Percentiles rank a stretch among this genome's conserved stretches.
These are phyloP conservation scores for Labeo rohita DNA, from an alignment of 2,113 vertebrate species.

Conservation along the genomic window DNA sequence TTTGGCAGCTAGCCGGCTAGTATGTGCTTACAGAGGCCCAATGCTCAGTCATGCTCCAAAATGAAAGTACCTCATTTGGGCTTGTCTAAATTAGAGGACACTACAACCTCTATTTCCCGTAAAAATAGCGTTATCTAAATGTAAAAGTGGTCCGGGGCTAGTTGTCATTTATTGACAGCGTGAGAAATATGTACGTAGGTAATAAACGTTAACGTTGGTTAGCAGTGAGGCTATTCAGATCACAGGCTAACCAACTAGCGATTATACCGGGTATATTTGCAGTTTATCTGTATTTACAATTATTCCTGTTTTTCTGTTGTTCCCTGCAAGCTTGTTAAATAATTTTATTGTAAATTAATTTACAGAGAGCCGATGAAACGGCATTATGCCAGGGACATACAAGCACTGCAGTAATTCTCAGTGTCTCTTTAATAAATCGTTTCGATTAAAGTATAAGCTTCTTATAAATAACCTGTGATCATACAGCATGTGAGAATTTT, in stretches of 20 bases:
- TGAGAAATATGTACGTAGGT: not conserved
- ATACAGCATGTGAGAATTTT: not conserved
- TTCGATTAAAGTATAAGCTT: not conserved
- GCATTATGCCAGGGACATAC: not conserved
- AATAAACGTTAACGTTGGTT: constrained; percentile 9
- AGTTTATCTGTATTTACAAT: not conserved
- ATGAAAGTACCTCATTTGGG: constrained; percentile 58
- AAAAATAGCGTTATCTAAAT: not conserved
- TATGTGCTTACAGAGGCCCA: constrained; percentile 70
- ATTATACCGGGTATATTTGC: not conserved
- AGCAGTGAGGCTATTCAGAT: constrained; percentile 25
- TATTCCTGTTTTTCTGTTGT: not conserved
- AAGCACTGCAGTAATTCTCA: not conserved
- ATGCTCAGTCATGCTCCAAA: constrained; percentile 81
- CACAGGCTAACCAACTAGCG: constrained; percentile 32
- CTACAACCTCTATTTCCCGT: accelerated
- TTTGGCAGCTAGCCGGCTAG: constrained; percentile 57
- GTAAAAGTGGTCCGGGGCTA: not conserved
- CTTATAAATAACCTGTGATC: not conserved
- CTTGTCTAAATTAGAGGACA: not conserved
- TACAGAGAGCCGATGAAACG: not conserved
- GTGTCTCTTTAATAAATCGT: not conserved
- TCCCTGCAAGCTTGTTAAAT: not conserved
- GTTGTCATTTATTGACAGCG: not conserved
- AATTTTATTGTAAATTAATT: not conserved